Conservation (phyloP, 2,888 invertebrate species). For the Stramonita haemastoma region DNA sequence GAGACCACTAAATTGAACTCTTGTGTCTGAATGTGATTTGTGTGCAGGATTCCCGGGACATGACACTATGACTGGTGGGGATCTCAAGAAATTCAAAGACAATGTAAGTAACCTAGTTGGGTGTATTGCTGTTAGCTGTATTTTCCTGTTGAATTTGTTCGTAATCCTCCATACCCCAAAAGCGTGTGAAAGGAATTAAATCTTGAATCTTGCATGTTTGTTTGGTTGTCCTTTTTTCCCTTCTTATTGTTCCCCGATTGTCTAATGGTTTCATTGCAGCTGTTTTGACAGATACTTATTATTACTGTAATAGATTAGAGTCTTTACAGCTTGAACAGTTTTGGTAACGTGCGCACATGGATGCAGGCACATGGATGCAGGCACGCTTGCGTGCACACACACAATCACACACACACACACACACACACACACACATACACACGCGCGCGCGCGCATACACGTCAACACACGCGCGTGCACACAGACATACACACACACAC, state of each 20-base stretch:
- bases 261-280: too few relatives aligned
- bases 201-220: too few relatives aligned
- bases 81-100: constrained; percentile 38
- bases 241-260: too few relatives aligned
- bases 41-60: constrained; percentile 37
- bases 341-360: background rate
- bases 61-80: constrained; percentile 17
- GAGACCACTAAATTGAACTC: background rate
- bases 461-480: background rate
- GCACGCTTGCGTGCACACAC: constrained; percentile 9
- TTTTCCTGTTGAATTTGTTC: too few relatives aligned
- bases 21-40: background rate
- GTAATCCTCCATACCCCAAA: too few relatives aligned
- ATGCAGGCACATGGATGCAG: constrained; percentile 13
- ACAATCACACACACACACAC: background rate
- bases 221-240: too few relatives aligned
- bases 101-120: constrained; percentile 28
- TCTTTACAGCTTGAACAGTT: background rate
- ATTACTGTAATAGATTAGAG: too few relatives aligned
- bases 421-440: background rate
- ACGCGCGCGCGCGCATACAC: background rate
- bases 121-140: background rate
- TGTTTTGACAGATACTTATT: too few relatives aligned
- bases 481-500: background rate
- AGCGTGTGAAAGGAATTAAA: too few relatives aligned